Conservation (phyloP, 2,888 invertebrate species). For the Branchellion lobata region DNA sequence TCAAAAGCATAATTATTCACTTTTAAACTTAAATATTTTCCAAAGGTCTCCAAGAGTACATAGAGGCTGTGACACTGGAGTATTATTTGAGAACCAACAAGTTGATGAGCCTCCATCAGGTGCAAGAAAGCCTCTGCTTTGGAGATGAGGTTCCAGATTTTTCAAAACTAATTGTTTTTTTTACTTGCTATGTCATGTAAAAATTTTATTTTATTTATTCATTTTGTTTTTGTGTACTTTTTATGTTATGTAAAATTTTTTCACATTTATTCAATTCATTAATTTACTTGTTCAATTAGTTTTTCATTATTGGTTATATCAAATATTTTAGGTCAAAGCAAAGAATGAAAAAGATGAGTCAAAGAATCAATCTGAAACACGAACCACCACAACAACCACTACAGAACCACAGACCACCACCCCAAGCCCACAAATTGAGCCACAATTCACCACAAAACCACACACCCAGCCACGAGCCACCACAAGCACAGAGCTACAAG, state of each 20-base stretch:
- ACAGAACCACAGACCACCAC: too few species aligned
- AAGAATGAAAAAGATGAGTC: too few species aligned
- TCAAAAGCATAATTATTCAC: background rate
- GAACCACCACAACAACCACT: too few species aligned
- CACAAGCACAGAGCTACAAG: slow-evolving; percentile 31
- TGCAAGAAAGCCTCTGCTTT: slow-evolving; percentile 57
- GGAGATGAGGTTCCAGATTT: background rate
- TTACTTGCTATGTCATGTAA: background rate
- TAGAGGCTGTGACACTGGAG: slow-evolving; percentile 80
- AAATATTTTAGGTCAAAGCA: too few species aligned
- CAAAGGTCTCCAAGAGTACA: slow-evolving; percentile 73
- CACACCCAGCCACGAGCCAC: background rate
- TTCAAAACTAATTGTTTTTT: background rate
- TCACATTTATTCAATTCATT: background rate
- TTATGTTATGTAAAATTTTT: background rate
- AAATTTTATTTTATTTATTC: slow-evolving; percentile 1
- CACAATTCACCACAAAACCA: too few species aligned
- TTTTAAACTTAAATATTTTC: slow-evolving; percentile 30
- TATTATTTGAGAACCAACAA: slow-evolving; percentile 69
- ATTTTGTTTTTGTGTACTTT: background rate
- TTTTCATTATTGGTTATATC: too few species aligned
- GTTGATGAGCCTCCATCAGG: slow-evolving; percentile 68
- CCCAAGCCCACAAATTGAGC: background rate
- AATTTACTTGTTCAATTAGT: too few species aligned
- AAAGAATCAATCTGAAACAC: too few species aligned